phyloP scores from a whole-genome alignment of 2,888 invertebrate species.

The Drosophila austrosaltans region DNA sequence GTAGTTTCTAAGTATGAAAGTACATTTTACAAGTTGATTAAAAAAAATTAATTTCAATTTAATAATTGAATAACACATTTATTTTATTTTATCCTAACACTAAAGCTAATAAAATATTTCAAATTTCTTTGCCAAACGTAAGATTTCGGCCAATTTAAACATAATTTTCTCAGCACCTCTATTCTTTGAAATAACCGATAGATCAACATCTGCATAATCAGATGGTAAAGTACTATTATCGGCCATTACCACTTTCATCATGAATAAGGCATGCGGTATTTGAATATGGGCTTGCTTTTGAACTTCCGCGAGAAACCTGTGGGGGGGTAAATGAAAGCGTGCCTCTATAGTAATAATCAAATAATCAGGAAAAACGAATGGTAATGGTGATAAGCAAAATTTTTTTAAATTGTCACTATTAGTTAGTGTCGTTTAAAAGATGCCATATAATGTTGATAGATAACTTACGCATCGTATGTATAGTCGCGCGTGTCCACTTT shows the following conservation, averaged over 20 bases:
- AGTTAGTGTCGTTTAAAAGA: no score
- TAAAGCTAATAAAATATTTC: slow-evolving; percentile 63
- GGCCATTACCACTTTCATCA: slow-evolving; percentile 84
- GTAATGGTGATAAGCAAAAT: neutral
- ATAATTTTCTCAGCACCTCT: slow-evolving; percentile 60
- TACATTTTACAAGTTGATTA: no score
- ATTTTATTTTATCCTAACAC: neutral
- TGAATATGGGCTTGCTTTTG: slow-evolving; percentile 83
- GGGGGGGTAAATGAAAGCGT: neutral
- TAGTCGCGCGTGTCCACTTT: slow-evolving; percentile 82
- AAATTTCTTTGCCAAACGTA: slow-evolving; percentile 72
- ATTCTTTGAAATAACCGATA: slow-evolving; percentile 76
- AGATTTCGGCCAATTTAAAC: slow-evolving; percentile 60
- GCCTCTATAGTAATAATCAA: neutral
- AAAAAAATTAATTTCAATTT: no score
- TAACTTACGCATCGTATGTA: slow-evolving; percentile 82
- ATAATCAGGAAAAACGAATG: no score
- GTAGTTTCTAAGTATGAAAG: no score
- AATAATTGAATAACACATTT: no score
- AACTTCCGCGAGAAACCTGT: slow-evolving; percentile 82
- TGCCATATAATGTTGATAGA: neutral
- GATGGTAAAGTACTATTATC: slow-evolving; percentile 83
- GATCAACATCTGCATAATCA: slow-evolving; percentile 83
- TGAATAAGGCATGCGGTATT: slow-evolving; percentile 84
- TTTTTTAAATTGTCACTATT: neutral